Evolutionary conservation across 2,113 vertebrate genomes (phyloP), one percentile per base, ranked within the genome.

Genomic region (Lamprologus tigripictilis): DNA sequence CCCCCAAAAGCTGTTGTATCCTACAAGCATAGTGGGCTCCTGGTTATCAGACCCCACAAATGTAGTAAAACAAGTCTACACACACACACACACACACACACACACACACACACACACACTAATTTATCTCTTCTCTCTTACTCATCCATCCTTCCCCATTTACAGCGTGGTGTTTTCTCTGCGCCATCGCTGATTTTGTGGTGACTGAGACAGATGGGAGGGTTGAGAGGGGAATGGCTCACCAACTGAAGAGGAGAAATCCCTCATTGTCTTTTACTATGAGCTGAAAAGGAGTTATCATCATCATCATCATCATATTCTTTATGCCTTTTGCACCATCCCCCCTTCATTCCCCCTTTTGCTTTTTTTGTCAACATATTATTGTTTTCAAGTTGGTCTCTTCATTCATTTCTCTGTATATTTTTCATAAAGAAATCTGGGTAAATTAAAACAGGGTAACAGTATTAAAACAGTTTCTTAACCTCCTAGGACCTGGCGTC

Each of bases 161-260:
- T 84, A 83, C 86, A 83, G 82, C 7, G 2, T 66, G 51, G 53
- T 82, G 80, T 85, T 90, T 88, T 88, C 86, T 51, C 71, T 54
- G 79, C 68, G 71, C 79, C 54, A 84, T 88, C 79, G 8, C 83
- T 78, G 87, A 54, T 85, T 90, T 49, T 63, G 90, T 82, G 71
- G 80, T 81, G 91, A 91, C 92, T 87, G 89, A 92, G 93, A 95
- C 93, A 90, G 92, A 94, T 93, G 91, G 90, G 71, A 86, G 86
- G 82, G 86, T 63, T 53, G 81, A 90, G 66, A 87, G 31, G 83
- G 88, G 80, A 61, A 89, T 14, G 42, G 85, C 68, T 90, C 53
- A 45, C 19, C 45, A 84, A 42, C 82, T 85, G 78, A 31, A 42
- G 68, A 84, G 63, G 80, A 85, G 84, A 81, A 88, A 83, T 86